Percentiles rank a stretch among this genome's conserved stretches.
Evolutionary conservation across 2,888 invertebrate species (phyloP).

Genomic region (Temnothorax unifasciatus): DNA sequence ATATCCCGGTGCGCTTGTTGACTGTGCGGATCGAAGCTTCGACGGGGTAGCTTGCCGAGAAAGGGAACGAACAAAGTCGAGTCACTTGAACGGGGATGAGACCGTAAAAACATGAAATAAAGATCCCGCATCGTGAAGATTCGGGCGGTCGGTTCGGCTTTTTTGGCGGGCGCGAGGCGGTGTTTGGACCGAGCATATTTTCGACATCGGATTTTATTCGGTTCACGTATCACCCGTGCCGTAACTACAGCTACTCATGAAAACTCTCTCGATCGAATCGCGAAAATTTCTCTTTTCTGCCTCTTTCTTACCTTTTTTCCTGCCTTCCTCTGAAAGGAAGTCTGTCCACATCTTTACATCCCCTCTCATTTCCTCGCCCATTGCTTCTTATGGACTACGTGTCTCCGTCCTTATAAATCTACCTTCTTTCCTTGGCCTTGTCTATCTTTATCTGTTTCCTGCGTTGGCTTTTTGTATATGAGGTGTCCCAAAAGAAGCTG

Average conservation of each 20-base stretch:
- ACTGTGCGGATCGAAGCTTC: slow-evolving; percentile 53
- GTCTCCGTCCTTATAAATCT: slow-evolving; percentile 51
- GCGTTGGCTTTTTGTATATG: neutral
- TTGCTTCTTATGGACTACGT: slow-evolving; percentile 49
- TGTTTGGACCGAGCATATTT: slow-evolving; percentile 73
- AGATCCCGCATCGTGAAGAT: slow-evolving; percentile 63
- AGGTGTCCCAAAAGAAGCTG: neutral
- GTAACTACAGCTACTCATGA: slow-evolving; percentile 15
- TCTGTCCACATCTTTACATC: slow-evolving; percentile 24
- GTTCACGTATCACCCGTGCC: slow-evolving; percentile 71
- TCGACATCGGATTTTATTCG: slow-evolving; percentile 73
- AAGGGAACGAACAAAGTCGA: slow-evolving; percentile 20
- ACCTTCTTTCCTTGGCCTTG: neutral
- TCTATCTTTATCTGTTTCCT: slow-evolving; percentile 9
- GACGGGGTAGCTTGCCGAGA: slow-evolving; percentile 22
- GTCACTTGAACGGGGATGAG: slow-evolving; percentile 31
- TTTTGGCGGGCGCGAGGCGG: slow-evolving; percentile 25
- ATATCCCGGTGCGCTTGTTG: slow-evolving; percentile 48
- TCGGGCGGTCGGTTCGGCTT: slow-evolving; percentile 32
- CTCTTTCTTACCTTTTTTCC: neutral
- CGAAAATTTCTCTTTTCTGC: slow-evolving; percentile 40
- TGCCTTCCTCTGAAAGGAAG: neutral
- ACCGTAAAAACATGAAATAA: slow-evolving; percentile 74
- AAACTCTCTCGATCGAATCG: neutral
- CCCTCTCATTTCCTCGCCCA: slow-evolving; percentile 34